Percentiles rank a stretch among this genome's conserved stretches.
These are phyloP conservation scores for Crotalus helleri DNA, from an alignment of 2,113 vertebrate species.

Conservation along the genomic window DNA sequence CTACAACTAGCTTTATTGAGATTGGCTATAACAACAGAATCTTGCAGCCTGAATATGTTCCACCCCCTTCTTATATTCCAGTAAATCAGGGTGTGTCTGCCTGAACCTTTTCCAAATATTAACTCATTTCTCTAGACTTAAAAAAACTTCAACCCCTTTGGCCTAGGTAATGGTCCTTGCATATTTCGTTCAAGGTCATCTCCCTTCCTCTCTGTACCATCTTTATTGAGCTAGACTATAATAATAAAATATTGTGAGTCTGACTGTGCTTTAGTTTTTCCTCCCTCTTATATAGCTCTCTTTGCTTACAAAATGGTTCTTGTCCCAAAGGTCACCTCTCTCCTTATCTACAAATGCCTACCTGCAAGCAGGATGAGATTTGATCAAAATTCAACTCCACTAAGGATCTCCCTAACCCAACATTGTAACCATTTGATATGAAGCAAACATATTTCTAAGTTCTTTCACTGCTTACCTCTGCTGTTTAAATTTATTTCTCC, in stretches of 20 bases:
- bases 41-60: not conserved
- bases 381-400: not conserved
- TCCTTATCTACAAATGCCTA: not conserved
- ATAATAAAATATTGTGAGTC: not conserved
- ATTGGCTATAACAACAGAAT: not conserved
- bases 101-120: not conserved
- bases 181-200: not conserved
- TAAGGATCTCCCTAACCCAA: not conserved
- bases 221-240: not conserved
- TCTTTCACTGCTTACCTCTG: not conserved
- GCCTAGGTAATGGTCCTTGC: not conserved
- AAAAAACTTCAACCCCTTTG: not conserved
- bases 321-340: not conserved
- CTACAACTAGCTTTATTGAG: not conserved
- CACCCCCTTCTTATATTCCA: not conserved
- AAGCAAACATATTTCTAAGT: not conserved
- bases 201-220: not conserved
- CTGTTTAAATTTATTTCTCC: not conserved
- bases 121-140: not conserved
- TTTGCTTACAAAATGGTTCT: not conserved
- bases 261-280: not conserved
- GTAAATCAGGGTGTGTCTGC: not conserved
- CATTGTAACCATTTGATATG: not conserved
- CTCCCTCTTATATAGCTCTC: not conserved
- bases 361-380: not conserved